Base-by-base conservation (phyloP, 2,888 invertebrate genomes). In the Dyspetes luteomarginatus region DNA sequence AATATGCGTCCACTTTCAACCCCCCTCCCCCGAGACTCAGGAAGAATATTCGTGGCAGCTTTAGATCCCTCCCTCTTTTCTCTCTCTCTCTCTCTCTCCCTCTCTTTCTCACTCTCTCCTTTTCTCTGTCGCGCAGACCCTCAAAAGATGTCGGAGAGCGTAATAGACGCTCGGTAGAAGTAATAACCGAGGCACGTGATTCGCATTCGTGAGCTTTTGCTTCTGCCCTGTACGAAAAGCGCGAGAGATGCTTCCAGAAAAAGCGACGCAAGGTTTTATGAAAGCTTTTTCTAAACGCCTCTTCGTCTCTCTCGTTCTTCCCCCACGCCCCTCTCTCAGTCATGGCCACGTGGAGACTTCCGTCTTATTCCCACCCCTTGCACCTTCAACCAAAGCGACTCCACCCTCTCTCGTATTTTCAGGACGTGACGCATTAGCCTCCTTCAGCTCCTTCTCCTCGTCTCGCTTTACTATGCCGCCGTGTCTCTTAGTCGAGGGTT, bases 131-230 rank as follows among this genome's bases (percentile, higher is more conserved):
- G 12, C 45, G 58, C 43, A 36, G 72, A 41, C 73, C 73, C 77
- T 74, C 56, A 74, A 81, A 77, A 81, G 73, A 81, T 77, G 81
- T 77, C 81, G 81, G 77, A 81, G 81, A 69, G 73, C 62, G 77
- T 77, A 81, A 77, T 69, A 64, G 77, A 65, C 68, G 72, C 72
- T 77, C 68, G 62, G 71, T 77, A 73, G 77, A 73, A 81, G 81
- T 81, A 81, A 81, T 81, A 81, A 81, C 81, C 73, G 77, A 73
- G 81, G 81, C 81, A 77, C 81, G 81, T 81, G 81, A 77, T 81
- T 81, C 81, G 81, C 77, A 77, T 81, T 81, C 58, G 73, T 43
- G 68, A 64, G 64, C 22, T 17, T 2, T 12, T 36, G 1, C 12
- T 9, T 1, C 36, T 36, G 36, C 36, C 12, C 9, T 36, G 12